phyloP scores from a whole-genome alignment of 2,113 vertebrate species.

The Herpailurus yagouaroundi region DNA sequence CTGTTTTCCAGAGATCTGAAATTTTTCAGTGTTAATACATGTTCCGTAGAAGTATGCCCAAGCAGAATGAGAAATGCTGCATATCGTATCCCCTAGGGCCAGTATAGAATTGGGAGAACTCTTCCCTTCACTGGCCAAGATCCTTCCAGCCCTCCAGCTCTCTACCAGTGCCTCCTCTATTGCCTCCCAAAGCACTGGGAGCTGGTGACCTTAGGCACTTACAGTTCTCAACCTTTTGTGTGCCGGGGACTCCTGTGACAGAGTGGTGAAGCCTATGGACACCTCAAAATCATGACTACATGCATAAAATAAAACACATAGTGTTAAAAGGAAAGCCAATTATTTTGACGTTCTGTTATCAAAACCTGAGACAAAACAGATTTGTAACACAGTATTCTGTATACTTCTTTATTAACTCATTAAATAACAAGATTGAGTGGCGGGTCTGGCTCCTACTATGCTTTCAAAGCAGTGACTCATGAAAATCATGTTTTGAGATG shows the following conservation, averaged over 20 bases:
- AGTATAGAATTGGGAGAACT: not conserved
- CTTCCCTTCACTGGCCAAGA: too few relatives aligned
- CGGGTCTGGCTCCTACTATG: not conserved
- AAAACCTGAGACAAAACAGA: slow-evolving; percentile 13
- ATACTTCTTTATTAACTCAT: slow-evolving; percentile 9
- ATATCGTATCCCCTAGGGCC: not conserved
- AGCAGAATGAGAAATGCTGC: not conserved
- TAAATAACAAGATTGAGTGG: not conserved
- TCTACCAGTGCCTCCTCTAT: not conserved
- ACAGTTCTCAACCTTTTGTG: not conserved
- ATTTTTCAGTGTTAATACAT: not conserved
- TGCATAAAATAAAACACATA: not conserved
- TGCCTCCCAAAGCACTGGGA: not conserved
- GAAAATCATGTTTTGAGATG: not conserved
- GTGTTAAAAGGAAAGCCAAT: slow-evolving; percentile 26
- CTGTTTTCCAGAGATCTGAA: not conserved
- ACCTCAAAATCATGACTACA: not conserved
- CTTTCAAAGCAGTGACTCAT: not conserved
- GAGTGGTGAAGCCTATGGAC: not conserved
- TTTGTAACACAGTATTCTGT: not conserved
- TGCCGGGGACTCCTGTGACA: not conserved
- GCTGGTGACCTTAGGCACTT: not conserved
- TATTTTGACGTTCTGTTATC: not conserved
- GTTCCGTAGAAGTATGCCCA: not conserved
- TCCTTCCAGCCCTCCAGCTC: not conserved